Conservation (phyloP, 2,888 invertebrate species). For the Chironomus tentans region DNA sequence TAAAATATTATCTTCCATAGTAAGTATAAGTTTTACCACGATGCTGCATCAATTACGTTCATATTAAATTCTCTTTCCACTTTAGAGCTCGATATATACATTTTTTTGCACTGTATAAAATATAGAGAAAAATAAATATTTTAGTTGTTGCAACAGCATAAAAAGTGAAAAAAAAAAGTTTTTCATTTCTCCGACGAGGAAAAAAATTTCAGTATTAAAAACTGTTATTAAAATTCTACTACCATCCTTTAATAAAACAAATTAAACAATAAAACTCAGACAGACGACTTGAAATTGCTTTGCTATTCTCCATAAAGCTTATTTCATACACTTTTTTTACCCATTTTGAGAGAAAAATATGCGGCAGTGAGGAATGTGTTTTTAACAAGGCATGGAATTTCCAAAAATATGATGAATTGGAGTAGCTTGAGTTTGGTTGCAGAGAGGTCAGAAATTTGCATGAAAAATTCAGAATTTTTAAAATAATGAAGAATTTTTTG, state of each 20-base stretch:
- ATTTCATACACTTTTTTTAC: too few species aligned
- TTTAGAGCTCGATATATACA: background rate
- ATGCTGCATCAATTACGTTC: background rate
- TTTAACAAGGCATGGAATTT: too few species aligned
- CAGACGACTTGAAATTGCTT: conserved; percentile 7
- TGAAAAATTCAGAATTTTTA: too few species aligned
- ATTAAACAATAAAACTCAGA: conserved; percentile 11
- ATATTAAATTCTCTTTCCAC: background rate
- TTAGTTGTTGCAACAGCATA: background rate
- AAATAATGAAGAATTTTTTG: too few species aligned
- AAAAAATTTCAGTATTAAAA: background rate
- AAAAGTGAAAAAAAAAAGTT: background rate
- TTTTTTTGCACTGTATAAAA: background rate
- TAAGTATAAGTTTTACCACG: background rate
- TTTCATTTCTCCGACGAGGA: background rate
- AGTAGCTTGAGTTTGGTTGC: too few species aligned
- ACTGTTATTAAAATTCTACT: conserved; percentile 16
- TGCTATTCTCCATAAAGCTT: background rate
- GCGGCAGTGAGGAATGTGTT: background rate
- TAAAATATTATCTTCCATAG: background rate
- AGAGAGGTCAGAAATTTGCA: too few species aligned
- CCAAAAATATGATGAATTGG: too few species aligned
- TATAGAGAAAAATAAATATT: background rate
- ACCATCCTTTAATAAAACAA: conserved; percentile 17
- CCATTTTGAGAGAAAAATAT: background rate